Conservation (phyloP, 1,140 invertebrate genomes). For the Littorina saxatilis region DNA sequence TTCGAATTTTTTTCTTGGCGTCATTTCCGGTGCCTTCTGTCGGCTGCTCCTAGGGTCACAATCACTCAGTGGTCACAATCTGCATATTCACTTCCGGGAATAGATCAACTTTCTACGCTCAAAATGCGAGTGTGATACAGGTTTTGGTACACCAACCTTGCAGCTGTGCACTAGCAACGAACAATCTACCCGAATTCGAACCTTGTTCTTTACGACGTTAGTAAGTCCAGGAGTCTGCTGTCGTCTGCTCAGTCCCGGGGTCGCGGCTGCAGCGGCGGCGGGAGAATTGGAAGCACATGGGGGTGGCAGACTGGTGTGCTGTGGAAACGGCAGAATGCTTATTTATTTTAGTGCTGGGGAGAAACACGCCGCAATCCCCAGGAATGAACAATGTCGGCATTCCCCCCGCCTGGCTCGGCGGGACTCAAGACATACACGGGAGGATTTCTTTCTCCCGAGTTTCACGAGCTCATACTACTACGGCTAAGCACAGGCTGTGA, state of each 20-base stretch:
- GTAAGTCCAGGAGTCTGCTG: background rate
- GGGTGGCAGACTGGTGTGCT: background rate
- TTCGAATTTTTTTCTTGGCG: too few species aligned
- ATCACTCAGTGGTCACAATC: too few species aligned
- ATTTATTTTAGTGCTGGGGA: constrained; percentile 29
- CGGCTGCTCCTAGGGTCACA: too few species aligned
- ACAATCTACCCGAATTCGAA: background rate
- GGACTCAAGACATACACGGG: background rate
- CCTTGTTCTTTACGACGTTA: background rate
- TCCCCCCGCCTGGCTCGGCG: background rate
- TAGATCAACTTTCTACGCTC: too few species aligned
- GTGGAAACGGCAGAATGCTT: constrained; percentile 3
- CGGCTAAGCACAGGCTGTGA: background rate
- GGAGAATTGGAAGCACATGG: constrained; percentile 33
- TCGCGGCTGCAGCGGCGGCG: background rate
- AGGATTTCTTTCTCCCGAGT: background rate
- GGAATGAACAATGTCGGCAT: constrained; percentile 20
- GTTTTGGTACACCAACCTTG: too few species aligned
- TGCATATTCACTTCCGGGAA: too few species aligned
- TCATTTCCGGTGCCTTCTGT: too few species aligned
- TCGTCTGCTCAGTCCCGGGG: background rate
- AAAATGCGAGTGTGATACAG: too few species aligned
- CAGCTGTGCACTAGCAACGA: too few species aligned
- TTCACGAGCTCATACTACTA: background rate
- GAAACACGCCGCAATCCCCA: constrained; percentile 13